A percentile compares a stretch with the other conserved stretches of the same genome.
Evolutionary conservation across 1,140 invertebrate genomes (phyloP).

Genomic region (Chlorops oryzae): DNA sequence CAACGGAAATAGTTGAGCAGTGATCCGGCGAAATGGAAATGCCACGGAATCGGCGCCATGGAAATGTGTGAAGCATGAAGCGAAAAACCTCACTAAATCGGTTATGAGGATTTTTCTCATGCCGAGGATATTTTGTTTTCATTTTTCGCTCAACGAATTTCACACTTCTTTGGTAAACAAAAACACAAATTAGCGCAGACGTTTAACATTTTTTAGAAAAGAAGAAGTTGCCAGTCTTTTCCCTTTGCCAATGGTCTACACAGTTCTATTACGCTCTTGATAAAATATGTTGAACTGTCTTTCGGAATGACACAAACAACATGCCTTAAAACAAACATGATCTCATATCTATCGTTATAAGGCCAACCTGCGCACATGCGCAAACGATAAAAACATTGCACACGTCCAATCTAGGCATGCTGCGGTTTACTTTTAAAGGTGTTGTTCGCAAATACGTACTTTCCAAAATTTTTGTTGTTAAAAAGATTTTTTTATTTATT

Average conservation of each 20-base stretch:
- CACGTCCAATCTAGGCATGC: neutral
- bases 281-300: neutral
- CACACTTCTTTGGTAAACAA: too few species aligned
- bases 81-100: too few species aligned
- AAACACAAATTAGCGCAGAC: too few species aligned
- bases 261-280: neutral
- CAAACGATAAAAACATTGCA: constrained; percentile 1
- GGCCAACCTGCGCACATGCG: constrained; percentile 4
- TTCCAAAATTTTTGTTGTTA: neutral
- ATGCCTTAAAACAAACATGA: neutral
- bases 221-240: too few species aligned
- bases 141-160: too few species aligned
- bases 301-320: neutral
- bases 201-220: too few species aligned
- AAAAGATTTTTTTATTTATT: neutral
- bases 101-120: too few species aligned
- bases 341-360: neutral
- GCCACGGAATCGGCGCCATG: too few species aligned
- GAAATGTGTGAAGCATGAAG: too few species aligned
- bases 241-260: neutral
- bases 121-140: too few species aligned
- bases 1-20: too few species aligned
- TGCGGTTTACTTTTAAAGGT: constrained; percentile 3
- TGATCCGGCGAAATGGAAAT: too few species aligned
- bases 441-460: constrained; percentile 2